phyloP scores from a whole-genome alignment of 2,888 invertebrate genomes.

The Boloria selene region DNA sequence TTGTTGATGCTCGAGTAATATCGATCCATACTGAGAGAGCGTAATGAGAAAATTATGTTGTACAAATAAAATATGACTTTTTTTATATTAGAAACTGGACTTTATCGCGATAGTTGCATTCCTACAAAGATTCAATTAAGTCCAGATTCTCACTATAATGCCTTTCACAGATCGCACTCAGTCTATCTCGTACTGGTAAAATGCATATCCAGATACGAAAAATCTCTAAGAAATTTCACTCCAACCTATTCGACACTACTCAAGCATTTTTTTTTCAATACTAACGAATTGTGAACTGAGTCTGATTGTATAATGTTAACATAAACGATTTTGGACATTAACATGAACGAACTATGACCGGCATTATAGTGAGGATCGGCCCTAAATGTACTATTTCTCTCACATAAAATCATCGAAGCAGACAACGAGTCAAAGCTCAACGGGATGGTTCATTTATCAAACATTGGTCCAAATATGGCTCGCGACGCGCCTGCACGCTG shows the following conservation, averaged over 20 bases:
- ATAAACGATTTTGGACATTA: too few relatives aligned
- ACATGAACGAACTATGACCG: too few relatives aligned
- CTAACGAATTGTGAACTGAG: too few relatives aligned
- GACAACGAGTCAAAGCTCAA: conserved; percentile 20
- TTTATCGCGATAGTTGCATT: conserved; percentile 28
- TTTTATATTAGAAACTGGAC: conserved; percentile 26
- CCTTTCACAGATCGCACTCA: too few relatives aligned
- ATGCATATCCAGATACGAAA: too few relatives aligned
- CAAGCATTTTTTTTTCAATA: too few relatives aligned
- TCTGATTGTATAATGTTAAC: too few relatives aligned
- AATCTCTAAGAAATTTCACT: too few relatives aligned
- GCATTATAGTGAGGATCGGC: too few relatives aligned
- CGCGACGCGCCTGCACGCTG: conserved; percentile 61
- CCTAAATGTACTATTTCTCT: conserved; percentile 21
- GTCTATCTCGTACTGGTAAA: too few relatives aligned
- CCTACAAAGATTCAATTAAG: conserved; percentile 29
- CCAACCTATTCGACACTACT: too few relatives aligned
- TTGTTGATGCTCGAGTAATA: conserved; percentile 25
- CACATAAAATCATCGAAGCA: conserved; percentile 19
- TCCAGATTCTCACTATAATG: too few relatives aligned
- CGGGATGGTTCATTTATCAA: conserved; percentile 51
- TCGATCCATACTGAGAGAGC: conserved; percentile 27
- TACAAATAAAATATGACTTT: conserved; percentile 29
- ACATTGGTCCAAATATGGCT: conserved; percentile 57
- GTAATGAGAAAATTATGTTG: conserved; percentile 36